Conservation (phyloP, 2,888 invertebrate genomes). For the Trisateles emortualis region DNA sequence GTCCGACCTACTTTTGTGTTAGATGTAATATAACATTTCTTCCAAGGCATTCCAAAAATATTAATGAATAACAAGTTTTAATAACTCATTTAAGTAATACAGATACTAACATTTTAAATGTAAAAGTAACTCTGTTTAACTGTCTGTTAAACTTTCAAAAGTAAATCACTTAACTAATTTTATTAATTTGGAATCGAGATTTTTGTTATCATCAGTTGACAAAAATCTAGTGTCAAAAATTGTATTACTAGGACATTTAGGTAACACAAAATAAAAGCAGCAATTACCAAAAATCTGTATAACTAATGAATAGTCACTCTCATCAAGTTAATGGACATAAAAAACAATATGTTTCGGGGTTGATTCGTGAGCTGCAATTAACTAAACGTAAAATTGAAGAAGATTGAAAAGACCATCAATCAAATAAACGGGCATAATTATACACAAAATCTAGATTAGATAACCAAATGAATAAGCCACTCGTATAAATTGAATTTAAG, state of each 20-base stretch:
- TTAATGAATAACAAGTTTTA: not conserved
- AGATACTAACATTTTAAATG: too few species aligned
- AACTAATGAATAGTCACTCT: slow-evolving; percentile 23
- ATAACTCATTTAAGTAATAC: too few species aligned
- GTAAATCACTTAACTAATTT: too few species aligned
- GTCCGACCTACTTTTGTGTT: slow-evolving; percentile 7
- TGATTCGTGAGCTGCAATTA: slow-evolving; percentile 69
- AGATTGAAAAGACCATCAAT: slow-evolving; percentile 76
- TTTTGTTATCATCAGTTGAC: too few species aligned
- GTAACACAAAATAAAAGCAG: not conserved
- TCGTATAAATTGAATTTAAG: slow-evolving; percentile 79
- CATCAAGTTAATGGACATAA: slow-evolving; percentile 66
- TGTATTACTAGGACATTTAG: not conserved
- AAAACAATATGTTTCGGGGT: slow-evolving; percentile 53
- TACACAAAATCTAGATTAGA: slow-evolving; percentile 80
- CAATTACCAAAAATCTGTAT: slow-evolving; percentile 10
- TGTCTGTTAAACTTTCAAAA: too few species aligned
- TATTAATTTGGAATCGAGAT: too few species aligned
- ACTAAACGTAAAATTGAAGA: slow-evolving; percentile 71
- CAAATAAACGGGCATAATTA: slow-evolving; percentile 81
- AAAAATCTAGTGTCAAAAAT: too few species aligned
- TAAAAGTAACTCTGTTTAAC: too few species aligned
- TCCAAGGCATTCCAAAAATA: too few species aligned
- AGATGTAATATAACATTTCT: too few species aligned
- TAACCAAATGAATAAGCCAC: slow-evolving; percentile 82